phyloP scores from a whole-genome alignment of 2,797 vertebrate species.

The Tolypeutes matacus region DNA sequence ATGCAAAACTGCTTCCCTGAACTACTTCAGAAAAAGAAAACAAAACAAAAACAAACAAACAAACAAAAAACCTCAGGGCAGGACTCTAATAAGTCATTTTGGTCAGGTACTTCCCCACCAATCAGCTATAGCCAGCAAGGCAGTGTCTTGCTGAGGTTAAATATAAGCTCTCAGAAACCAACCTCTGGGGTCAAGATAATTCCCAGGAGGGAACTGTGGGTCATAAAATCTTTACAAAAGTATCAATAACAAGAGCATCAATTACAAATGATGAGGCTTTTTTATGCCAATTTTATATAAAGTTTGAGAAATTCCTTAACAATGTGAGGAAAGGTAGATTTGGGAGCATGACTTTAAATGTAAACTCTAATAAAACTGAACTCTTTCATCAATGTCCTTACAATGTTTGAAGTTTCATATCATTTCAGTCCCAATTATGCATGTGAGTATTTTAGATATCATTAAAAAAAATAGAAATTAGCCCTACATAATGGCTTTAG shows the following conservation, averaged over 20 bases:
- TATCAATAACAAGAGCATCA: background rate
- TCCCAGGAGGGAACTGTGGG: background rate
- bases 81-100: background rate
- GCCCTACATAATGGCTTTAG: conserved; percentile 31
- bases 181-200: background rate
- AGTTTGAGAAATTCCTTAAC: conserved; percentile 11
- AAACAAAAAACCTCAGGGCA: background rate
- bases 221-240: background rate
- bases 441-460: conserved; percentile 50
- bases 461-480: conserved; percentile 55
- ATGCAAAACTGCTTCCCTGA: background rate
- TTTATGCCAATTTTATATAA: background rate
- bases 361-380: conserved; percentile 26
- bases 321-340: background rate
- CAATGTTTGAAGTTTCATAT: conserved; percentile 6
- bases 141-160: background rate
- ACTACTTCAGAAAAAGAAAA: background rate
- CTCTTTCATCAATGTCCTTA: background rate
- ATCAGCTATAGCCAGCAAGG: accelerated
- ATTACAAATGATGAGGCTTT: background rate
- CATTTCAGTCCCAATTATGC: conserved; percentile 17
- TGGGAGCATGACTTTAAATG: background rate
- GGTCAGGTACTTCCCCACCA: background rate
- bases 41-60: too few relatives aligned
- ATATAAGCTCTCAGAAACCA: background rate